These are phyloP conservation scores for Drosophila suboccidentalis DNA, from an alignment of 2,888 invertebrate genomes.

Conservation along the genomic window DNA sequence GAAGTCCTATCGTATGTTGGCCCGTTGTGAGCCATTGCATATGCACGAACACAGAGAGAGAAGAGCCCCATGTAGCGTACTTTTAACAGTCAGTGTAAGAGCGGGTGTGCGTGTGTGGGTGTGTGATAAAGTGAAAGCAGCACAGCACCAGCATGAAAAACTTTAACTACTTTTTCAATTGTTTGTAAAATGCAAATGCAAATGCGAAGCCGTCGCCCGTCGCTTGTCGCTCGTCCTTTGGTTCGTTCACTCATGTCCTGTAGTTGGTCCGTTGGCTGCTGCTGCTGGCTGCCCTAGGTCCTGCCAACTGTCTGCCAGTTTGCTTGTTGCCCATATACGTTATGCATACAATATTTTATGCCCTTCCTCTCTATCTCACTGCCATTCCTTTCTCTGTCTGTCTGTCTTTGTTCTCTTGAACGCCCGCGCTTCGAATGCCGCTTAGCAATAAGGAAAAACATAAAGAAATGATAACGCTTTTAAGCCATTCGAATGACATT, in stretches of 20 bases:
- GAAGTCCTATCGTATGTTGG: slow-evolving; percentile 35
- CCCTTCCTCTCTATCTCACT: not conserved
- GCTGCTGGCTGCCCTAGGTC: slow-evolving; percentile 12
- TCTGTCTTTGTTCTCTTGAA: slow-evolving; percentile 18
- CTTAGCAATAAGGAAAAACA: slow-evolving; percentile 68
- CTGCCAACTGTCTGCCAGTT: slow-evolving; percentile 62
- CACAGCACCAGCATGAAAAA: slow-evolving; percentile 63
- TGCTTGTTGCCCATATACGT: slow-evolving; percentile 60
- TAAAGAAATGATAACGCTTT: slow-evolving; percentile 72
- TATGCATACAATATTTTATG: slow-evolving; percentile 71
- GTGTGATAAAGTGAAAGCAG: slow-evolving; percentile 72
- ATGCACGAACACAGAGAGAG: slow-evolving; percentile 45
- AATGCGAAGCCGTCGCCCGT: slow-evolving; percentile 45
- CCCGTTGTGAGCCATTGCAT: slow-evolving; percentile 65
- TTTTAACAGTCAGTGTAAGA: slow-evolving; percentile 29
- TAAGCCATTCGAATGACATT: slow-evolving; percentile 67
- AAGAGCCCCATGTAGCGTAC: slow-evolving; percentile 53
- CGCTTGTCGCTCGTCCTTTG: slow-evolving; percentile 24
- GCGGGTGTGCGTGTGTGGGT: slow-evolving; percentile 42
- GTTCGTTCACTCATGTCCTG: slow-evolving; percentile 41
- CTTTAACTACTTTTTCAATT: slow-evolving; percentile 81
- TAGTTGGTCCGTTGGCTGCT: slow-evolving; percentile 29
- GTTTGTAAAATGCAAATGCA: slow-evolving; percentile 80
- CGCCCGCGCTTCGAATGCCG: slow-evolving; percentile 43
- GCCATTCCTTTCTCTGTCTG: slow-evolving; percentile 6